Evolutionary conservation across 2,113 vertebrate genomes (phyloP).

Genomic region (Pionites leucogaster): DNA sequence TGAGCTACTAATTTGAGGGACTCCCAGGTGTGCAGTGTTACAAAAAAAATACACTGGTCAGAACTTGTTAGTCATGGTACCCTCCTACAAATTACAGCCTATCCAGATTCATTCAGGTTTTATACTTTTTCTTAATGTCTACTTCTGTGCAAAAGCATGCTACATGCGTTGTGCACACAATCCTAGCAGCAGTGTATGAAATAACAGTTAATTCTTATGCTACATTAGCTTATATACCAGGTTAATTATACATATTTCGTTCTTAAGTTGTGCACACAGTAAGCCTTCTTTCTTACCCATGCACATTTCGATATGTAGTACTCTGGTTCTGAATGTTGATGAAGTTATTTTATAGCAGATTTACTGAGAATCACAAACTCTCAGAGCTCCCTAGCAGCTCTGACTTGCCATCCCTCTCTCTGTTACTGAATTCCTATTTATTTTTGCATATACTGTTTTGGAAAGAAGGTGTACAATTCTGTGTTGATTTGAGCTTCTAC

Average conservation of each 20-base stretch:
- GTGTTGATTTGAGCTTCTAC: background rate
- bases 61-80: constrained; percentile 17
- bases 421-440: background rate
- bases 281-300: background rate
- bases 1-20: constrained; percentile 36
- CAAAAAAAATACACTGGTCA: constrained; percentile 28
- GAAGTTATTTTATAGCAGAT: background rate
- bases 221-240: background rate
- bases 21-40: constrained; percentile 38
- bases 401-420: background rate
- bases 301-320: background rate
- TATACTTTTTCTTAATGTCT: background rate
- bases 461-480: background rate
- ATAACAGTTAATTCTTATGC: background rate
- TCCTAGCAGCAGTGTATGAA: background rate
- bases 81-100: background rate
- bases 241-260: background rate
- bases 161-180: background rate
- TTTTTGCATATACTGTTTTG: background rate
- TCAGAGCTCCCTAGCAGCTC: background rate
- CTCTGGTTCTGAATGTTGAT: background rate
- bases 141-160: background rate
- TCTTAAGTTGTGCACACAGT: background rate
- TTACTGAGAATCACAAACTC: background rate
- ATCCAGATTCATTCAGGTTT: background rate